These are phyloP conservation scores for Crotophaga sulcirostris DNA, from an alignment of 2,113 vertebrate genomes.

Conservation along the genomic window DNA sequence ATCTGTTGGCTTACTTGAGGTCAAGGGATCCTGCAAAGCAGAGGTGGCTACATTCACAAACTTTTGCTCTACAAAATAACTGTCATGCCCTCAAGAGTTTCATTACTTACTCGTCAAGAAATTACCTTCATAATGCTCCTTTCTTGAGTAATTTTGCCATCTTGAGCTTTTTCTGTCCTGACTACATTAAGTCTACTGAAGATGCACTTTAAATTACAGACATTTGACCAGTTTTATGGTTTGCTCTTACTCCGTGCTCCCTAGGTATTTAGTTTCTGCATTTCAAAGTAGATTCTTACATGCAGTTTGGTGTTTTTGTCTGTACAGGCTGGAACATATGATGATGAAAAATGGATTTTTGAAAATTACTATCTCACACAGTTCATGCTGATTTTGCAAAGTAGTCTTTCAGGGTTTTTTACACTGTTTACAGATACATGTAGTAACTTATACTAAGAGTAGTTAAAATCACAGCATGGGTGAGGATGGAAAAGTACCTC, in stretches of 20 bases:
- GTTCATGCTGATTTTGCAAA: not conserved
- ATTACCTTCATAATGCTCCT: not conserved
- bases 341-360: not conserved
- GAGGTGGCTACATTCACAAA: not conserved
- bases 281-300: not conserved
- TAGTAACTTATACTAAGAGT: not conserved
- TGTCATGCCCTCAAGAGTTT: not conserved
- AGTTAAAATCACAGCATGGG: not conserved
- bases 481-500: not conserved
- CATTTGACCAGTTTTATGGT: not conserved
- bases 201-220: not conserved
- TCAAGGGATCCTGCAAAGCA: not conserved
- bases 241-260: not conserved
- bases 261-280: not conserved
- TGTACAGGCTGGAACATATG: not conserved
- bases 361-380: not conserved
- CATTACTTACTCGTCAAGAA: not conserved
- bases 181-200: not conserved
- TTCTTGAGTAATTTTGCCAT: slow-evolving; percentile 14
- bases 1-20: not conserved
- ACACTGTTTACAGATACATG: not conserved
- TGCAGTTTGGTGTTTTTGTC: not conserved
- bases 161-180: not conserved
- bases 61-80: not conserved
- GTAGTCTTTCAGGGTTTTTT: not conserved